Evolutionary conservation across 2,797 vertebrate genomes (phyloP), one percentile per base, ranked within the genome.

Genomic region (Intellagama lesueurii): DNA sequence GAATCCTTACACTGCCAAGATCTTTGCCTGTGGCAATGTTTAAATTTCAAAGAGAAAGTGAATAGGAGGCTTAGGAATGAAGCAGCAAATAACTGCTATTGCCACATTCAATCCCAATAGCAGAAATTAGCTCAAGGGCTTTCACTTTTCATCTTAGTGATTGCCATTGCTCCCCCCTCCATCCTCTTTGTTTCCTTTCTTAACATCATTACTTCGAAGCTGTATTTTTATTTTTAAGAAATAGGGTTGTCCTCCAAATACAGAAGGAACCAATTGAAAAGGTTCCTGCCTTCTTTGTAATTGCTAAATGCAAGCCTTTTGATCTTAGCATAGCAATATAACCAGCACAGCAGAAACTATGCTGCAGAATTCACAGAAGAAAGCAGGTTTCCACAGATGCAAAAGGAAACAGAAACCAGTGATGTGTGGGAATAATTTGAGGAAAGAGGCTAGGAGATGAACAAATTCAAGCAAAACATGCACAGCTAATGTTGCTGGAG

Each of bases 51-150:
- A 87, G 35, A 56, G n/a, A 35, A 28, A 80, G 66, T 70, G 68
- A 78, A 83, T 85, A 95, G 92, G 52, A 92, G 89, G 87, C 88
- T 44, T 76, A 82, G 49, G 85, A 88, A 92, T 86, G 81, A 90
- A 90, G 91, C 64, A 78, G 5, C 60, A 87, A 77, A 11, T n/a
- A 26, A 90, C 88, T 88, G 44, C 85, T 89, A 66, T 88, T 91
- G 88, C n/a, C 6, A 70, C 72, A 91, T 90, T 49, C 90, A 91
- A 32, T 83, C n/a, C 40, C 85, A 89, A 86, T 9, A 26, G 30
- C 19, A 92, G 79, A 94, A 40, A 84, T 86, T 75, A 80, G 52
- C 91, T 92, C 79, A 92, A 92, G 86, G 26, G 80, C 87, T 19
- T 88, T 79, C 19, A 83, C 32, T 66, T 92, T 86, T 90, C 70